phyloP scores from a whole-genome alignment of 2,888 invertebrate species.

The Ischnura elegans region DNA sequence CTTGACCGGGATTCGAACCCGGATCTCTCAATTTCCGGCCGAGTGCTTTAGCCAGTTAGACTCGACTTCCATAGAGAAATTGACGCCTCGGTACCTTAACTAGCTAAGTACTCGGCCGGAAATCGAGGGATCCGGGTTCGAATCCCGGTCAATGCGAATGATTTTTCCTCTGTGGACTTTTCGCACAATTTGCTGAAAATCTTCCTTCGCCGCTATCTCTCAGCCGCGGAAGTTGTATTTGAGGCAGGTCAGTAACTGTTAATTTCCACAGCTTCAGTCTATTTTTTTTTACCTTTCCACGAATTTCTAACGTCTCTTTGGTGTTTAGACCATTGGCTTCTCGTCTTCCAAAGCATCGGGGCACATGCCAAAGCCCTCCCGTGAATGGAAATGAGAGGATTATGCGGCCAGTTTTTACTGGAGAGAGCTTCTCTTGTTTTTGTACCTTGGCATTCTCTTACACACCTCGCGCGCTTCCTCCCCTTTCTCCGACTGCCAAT shows the following conservation, averaged over 20 bases:
- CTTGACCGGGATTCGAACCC: too few species aligned
- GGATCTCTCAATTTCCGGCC: too few species aligned
- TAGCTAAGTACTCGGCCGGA: too few species aligned
- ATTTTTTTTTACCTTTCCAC: too few species aligned
- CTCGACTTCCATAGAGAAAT: too few species aligned
- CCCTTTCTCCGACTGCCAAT: not conserved
- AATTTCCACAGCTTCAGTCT: not conserved
- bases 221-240: not conserved
- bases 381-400: not conserved
- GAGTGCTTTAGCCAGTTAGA: too few species aligned
- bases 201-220: too few species aligned
- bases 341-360: not conserved
- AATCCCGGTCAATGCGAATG: too few species aligned
- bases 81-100: too few species aligned
- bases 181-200: too few species aligned
- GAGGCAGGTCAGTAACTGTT: conserved; percentile 11
- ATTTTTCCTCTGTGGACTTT: too few species aligned
- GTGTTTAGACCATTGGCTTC: not conserved
- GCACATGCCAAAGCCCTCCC: not conserved
- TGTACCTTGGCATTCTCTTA: not conserved
- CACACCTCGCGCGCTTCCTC: not conserved
- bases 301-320: not conserved
- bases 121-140: too few species aligned
- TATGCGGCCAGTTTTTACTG: not conserved
- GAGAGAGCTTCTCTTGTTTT: not conserved